phyloP scores from a whole-genome alignment of 2,888 invertebrate genomes.

The Creontiades dilutus region DNA sequence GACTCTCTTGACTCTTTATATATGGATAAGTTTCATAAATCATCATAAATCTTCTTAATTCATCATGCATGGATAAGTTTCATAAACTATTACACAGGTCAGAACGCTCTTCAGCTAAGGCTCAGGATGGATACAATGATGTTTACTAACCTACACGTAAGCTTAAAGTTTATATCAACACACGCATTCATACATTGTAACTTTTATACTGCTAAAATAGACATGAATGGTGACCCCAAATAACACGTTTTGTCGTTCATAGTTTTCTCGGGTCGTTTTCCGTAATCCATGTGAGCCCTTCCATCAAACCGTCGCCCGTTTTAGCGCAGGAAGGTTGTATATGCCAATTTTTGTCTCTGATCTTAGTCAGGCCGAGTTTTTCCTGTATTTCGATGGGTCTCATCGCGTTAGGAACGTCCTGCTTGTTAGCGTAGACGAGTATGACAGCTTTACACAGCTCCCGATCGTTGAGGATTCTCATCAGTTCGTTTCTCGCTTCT shows the following conservation, averaged over 20 bases:
- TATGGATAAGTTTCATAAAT: no score
- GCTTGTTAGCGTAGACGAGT: constrained; percentile 99
- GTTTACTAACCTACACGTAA: not conserved
- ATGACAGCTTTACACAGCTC: constrained; percentile 99
- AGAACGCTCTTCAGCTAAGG: not conserved
- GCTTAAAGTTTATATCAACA: not conserved
- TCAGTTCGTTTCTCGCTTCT: constrained; percentile 98
- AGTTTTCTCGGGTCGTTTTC: constrained; percentile 29
- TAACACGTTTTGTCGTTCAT: not conserved
- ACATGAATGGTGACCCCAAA: not conserved
- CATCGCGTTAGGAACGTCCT: constrained; percentile 99
- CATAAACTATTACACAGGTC: no score
- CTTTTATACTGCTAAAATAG: not conserved
- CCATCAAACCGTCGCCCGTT: constrained; percentile 97
- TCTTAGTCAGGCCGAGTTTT: constrained; percentile 97
- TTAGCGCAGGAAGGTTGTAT: constrained; percentile 99
- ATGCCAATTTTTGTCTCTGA: constrained; percentile 98
- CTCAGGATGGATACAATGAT: no score
- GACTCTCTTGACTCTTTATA: no score
- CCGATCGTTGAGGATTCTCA: constrained; percentile 98
- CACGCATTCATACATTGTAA: not conserved
- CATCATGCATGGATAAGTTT: no score
- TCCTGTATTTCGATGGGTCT: constrained; percentile 99
- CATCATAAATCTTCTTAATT: no score
- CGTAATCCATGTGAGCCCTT: constrained; percentile 99